A percentile compares a stretch with the other conserved stretches of the same genome.
phyloP scores from a whole-genome alignment of 2,113 vertebrate genomes.

The Dolichotis patagonum region DNA sequence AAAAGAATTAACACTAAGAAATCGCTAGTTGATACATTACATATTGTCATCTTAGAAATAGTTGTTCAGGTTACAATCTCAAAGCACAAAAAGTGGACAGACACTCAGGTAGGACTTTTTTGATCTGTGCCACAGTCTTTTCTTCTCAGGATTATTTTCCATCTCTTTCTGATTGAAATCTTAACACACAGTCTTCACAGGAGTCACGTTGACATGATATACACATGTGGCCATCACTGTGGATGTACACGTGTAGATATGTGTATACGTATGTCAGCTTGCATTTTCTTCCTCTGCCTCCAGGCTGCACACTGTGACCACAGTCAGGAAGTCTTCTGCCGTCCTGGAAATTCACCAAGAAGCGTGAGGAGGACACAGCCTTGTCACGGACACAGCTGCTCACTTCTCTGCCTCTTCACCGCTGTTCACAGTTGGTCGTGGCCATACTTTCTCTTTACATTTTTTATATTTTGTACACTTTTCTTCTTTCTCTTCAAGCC shows the following conservation, averaged over 20 bases:
- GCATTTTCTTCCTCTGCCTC: constrained; percentile 9
- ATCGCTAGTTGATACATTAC: no score
- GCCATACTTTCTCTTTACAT: constrained; percentile 67
- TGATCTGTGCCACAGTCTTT: not conserved
- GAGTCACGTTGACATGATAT: not conserved
- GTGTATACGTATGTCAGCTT: not conserved
- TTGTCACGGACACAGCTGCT: constrained; percentile 46
- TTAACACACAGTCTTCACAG: not conserved
- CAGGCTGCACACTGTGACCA: constrained; percentile 84
- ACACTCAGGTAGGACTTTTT: not conserved
- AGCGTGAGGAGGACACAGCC: constrained; percentile 78
- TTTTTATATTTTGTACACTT: constrained; percentile 74
- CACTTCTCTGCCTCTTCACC: constrained; percentile 69
- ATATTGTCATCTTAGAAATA: no score
- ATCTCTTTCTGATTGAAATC: not conserved
- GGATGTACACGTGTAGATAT: no score
- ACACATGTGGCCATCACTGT: fast-evolving
- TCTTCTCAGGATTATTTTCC: not conserved
- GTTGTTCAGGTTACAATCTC: no score
- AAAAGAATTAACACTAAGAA: no score
- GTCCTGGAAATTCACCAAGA: constrained; percentile 85
- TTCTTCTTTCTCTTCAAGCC: constrained; percentile 26
- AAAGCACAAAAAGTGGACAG: no score
- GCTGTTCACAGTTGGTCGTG: constrained; percentile 68
- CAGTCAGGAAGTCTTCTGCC: constrained; percentile 72